Evolutionary conservation across 35 echinoderm and acorn worm genomes (phyloP).

Genomic region (Apostichopus japonicus): DNA sequence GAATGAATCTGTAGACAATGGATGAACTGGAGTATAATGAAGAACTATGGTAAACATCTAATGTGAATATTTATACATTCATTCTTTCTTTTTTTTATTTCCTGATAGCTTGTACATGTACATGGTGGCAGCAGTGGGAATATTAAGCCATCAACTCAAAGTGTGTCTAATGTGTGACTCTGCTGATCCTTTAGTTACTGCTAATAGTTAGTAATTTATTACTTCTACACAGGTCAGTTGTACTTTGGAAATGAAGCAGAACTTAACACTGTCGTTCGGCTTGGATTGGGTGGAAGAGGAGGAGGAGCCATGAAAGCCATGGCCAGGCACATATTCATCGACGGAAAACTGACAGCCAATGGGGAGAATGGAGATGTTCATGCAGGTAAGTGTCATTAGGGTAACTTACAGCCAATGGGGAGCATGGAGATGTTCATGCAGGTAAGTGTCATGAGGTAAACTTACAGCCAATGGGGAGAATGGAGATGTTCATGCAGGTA

Average conservation of each 20-base stretch:
- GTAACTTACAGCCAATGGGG: constrained; percentile 73
- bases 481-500: constrained; percentile 61
- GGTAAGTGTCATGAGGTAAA: too few species aligned
- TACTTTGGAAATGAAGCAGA: constrained; percentile 78
- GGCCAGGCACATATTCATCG: constrained; percentile 80
- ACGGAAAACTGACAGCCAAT: constrained; percentile 79
- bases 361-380: constrained; percentile 65
- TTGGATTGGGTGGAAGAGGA: constrained; percentile 75
- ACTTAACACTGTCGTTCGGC: constrained; percentile 53
- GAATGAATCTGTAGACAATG: not conserved
- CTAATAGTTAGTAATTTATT: not conserved
- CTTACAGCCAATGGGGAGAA: constrained; percentile 84
- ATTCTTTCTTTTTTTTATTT: not conserved
- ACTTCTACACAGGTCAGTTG: constrained; percentile 62
- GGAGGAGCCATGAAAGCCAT: constrained; percentile 72
- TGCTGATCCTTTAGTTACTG: not conserved
- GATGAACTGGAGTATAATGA: not conserved
- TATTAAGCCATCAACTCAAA: too few species aligned
- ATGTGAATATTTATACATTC: not conserved
- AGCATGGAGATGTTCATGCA: constrained; percentile 60
- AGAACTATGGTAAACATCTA: not conserved
- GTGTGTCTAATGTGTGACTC: too few species aligned
- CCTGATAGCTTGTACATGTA: not conserved
- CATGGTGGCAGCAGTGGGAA: too few species aligned
- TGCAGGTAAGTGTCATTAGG: constrained; percentile 46